Base-by-base conservation (phyloP, 2,113 vertebrate species). In the Bos indicus region DNA sequence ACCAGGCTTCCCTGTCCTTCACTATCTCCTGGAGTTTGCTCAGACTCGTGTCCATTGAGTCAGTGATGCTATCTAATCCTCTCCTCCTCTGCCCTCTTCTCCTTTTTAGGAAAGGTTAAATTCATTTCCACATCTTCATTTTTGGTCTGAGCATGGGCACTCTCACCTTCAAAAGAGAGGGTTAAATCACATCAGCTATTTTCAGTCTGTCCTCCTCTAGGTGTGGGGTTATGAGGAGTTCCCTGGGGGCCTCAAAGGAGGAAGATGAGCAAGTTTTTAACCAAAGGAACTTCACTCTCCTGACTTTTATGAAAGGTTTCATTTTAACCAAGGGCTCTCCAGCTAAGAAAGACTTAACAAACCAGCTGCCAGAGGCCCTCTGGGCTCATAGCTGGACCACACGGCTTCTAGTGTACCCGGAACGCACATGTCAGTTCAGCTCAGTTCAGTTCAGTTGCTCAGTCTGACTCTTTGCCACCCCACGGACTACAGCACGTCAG, bases 201-300 rank as follows among this genome's bases (percentile, higher is more conserved):
- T 92, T 91, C 56, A 80, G 0, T 52, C 28, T 74, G 52, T 56
- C 84, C 2, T 77, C 14, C 77, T 74, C 48, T 88, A 13, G 28
- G 26, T 86, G 62, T 84, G 87, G 25, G 40, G 92, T 90, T 51
- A 57, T 26, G 51, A 93, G 46, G 6, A 57, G 28, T n/a, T 90
- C 51, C 92, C 21, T 26, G 40, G 82, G 59, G 74, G 59, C 62
- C 90, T 93, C 26, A 15, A n/a, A 97, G 56, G 62, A 87, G 80
- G 92, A 96, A 92, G 80, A 43, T 64, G 40, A 40, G 16, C 52
- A 71, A 60, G 64, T 28, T 60, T 74, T 88, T 40, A 62, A 26
- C 54, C 21, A 67, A 91, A 95, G 81, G 62, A 87, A 59, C 64
- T 84, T 94, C 8, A 40, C 56, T 95, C 57, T 90, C 25, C 51